phyloP scores from a whole-genome alignment of 2,797 vertebrate species.

The Thalassophryne amazonica region DNA sequence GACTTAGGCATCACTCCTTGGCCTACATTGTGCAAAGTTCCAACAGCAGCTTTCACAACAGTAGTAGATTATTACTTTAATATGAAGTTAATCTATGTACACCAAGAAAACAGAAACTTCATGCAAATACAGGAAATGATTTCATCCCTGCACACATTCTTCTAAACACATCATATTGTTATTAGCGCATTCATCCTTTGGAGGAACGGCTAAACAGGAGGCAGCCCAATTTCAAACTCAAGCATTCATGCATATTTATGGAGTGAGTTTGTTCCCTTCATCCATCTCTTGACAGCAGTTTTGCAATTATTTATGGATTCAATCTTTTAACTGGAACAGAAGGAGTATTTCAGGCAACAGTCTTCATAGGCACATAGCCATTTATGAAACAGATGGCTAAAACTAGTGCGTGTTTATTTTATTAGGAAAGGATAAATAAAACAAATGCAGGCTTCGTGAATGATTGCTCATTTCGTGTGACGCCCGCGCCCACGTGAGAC shows the following conservation, averaged over 20 bases:
- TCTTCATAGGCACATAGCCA: constrained; percentile 34
- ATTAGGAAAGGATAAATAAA: constrained; percentile 49
- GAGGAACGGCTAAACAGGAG: constrained; percentile 7
- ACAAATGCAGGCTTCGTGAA: constrained; percentile 38
- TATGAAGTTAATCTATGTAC: too few relatives aligned
- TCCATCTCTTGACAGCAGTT: constrained; percentile 51
- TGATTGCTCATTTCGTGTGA: constrained; percentile 41
- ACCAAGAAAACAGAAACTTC: too few relatives aligned
- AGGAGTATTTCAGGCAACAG: constrained; percentile 57
- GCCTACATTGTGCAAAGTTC: too few relatives aligned
- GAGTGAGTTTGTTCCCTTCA: constrained; percentile 30
- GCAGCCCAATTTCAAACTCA: background rate
- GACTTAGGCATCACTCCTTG: too few relatives aligned
- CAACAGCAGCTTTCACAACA: too few relatives aligned
- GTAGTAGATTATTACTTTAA: too few relatives aligned
- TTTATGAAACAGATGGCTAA: constrained; percentile 57
- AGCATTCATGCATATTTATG: constrained; percentile 39
- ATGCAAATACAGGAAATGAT: too few relatives aligned
- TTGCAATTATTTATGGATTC: constrained; percentile 56
- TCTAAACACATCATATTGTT: too few relatives aligned
- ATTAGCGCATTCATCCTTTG: too few relatives aligned
- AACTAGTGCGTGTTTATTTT: constrained; percentile 52
- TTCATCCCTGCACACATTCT: too few relatives aligned
- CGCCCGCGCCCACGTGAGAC: constrained; percentile 48
- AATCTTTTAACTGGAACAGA: constrained; percentile 56